phyloP scores from a whole-genome alignment of 1,140 invertebrate genomes.

The Orius insidiosus region DNA sequence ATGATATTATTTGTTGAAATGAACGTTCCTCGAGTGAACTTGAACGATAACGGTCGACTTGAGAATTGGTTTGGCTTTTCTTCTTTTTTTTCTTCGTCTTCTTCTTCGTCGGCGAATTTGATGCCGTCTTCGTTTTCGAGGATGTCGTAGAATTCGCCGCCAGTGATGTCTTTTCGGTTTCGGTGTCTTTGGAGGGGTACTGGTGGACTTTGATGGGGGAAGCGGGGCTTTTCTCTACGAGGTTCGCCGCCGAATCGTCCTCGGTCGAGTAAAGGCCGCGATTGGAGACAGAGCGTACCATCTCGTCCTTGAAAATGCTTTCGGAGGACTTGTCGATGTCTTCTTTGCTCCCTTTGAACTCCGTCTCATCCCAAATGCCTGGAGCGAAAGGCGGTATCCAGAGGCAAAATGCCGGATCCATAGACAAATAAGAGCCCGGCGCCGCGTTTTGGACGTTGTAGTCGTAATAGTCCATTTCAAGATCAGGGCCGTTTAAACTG shows the following conservation, averaged over 20 bases:
- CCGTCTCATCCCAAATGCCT: constrained; percentile 18
- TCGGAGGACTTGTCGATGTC: constrained; percentile 7
- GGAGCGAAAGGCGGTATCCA: constrained; percentile 62
- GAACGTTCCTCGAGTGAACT: constrained; percentile 6
- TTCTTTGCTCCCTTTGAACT: constrained; percentile 7
- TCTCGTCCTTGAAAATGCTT: background rate
- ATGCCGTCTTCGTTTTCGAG: constrained; percentile 28
- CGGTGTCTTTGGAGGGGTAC: constrained; percentile 22
- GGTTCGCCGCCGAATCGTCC: constrained; percentile 15
- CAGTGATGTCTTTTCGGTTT: constrained; percentile 23
- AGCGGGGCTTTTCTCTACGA: constrained; percentile 20
- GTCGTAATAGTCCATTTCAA: constrained; percentile 76
- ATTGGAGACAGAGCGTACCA: constrained; percentile 2
- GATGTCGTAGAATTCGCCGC: constrained; percentile 26
- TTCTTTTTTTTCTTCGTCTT: constrained; percentile 25
- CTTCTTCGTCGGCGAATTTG: constrained; percentile 33
- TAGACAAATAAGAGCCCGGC: constrained; percentile 64
- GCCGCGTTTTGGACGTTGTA: constrained; percentile 65
- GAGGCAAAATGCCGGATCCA: constrained; percentile 71
- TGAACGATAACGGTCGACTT: constrained; percentile 8
- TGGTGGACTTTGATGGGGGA: constrained; percentile 23
- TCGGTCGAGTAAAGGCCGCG: constrained; percentile 11
- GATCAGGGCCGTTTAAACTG: constrained; percentile 52
- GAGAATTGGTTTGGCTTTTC: background rate
- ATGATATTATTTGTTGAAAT: constrained; percentile 9